Percentiles rank a stretch among this genome's conserved stretches.
Evolutionary conservation across 2,797 vertebrate genomes (phyloP).

Genomic region (Darevskia mixta): DNA sequence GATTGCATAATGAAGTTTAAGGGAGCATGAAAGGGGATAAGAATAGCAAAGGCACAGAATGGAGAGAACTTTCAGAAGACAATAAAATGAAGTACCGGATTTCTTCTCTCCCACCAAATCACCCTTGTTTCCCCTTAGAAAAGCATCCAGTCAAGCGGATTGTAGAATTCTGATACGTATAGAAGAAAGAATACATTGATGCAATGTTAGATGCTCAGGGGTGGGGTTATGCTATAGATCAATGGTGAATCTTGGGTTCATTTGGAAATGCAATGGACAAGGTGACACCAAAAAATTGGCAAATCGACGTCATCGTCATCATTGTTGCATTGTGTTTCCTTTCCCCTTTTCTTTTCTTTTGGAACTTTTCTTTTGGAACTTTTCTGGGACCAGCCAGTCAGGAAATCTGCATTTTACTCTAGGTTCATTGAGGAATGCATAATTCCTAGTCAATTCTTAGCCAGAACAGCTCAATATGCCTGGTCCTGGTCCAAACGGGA

Average conservation of each 20-base stretch:
- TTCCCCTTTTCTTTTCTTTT: too few relatives aligned
- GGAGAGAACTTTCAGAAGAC: slow-evolving; percentile 50
- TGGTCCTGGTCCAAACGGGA: background rate
- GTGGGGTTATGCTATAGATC: background rate
- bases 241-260: too few relatives aligned
- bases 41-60: slow-evolving; percentile 45
- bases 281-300: background rate
- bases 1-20: slow-evolving; percentile 70
- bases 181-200: background rate
- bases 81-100: slow-evolving; percentile 46
- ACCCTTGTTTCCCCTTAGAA: background rate
- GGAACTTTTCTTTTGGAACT: too few relatives aligned
- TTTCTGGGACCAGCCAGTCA: background rate
- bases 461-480: background rate
- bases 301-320: background rate
- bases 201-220: too few relatives aligned
- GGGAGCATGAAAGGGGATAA: slow-evolving; percentile 53
- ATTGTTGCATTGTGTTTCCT: too few relatives aligned
- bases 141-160: slow-evolving; percentile 13
- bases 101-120: background rate
- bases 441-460: background rate
- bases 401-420: background rate
- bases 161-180: background rate
- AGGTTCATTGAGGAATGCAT: background rate
- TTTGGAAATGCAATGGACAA: background rate